Evolutionary conservation across 2,797 vertebrate genomes (phyloP), one percentile per base, ranked within the genome.

Genomic region (Lates japonicus): DNA sequence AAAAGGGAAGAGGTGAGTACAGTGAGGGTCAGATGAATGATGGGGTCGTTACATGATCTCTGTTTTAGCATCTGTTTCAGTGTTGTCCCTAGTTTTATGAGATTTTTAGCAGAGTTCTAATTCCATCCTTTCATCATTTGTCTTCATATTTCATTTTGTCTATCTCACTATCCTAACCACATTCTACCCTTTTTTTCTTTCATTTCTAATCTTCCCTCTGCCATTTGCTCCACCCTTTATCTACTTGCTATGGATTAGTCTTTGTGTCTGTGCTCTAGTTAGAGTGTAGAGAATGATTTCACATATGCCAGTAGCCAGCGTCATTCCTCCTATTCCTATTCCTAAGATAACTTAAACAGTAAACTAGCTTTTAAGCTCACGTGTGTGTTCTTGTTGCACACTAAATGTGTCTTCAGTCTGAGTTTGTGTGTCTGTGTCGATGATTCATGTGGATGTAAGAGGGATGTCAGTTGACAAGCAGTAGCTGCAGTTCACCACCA

Each of bases 401-500:
- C 14, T 63, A 19, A 66, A 68, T 54, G 51, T 41, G 20, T 41
- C 58, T 71, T 41, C 44, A 39, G 13, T 76, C 49, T 61, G 14
- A 70, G 31, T 61, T 14, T 35, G 17, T 66, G 54, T 20, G 29
- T 80, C 12, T 37, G 46, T 52, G 46, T 70, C 61, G 49, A 22
- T 69, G 60, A 85, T 62, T 65, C 25, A 48, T 72, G 54, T 19
- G 22, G 1, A 19, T 66, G 68, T 46, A 52, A 61, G 63, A 17
- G 19, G 49, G 22, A 59, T 67, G 60, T 68, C 48, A 29, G 65
- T n/a, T n/a, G n/a, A n/a, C n/a, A n/a, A n/a, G n/a, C 29, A 70
- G 52, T 59, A 70, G 74, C 60, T 82, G 22, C 61, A 48, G 44
- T 64, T 54, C 74, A 63, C 65, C 69, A 77, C 76, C 80, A 85